phyloP scores from a whole-genome alignment of 2,797 vertebrate species.

The Garrulus glandarius region DNA sequence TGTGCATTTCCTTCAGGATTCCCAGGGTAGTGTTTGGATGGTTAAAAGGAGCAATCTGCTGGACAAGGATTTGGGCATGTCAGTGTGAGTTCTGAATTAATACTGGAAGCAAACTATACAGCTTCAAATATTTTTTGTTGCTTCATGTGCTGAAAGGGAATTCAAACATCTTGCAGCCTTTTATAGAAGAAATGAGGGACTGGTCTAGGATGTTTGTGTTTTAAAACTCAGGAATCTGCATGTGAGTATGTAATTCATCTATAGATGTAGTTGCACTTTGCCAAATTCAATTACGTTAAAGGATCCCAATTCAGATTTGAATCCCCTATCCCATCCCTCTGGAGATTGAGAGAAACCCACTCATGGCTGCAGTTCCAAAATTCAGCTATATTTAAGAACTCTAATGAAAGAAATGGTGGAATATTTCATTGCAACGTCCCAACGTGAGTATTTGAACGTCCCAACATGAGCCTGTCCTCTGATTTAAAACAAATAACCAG shows the following conservation, averaged over 20 bases:
- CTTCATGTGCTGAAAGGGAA: background rate
- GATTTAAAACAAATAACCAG: background rate
- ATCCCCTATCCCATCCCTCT: background rate
- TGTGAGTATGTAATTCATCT: background rate
- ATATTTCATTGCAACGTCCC: background rate
- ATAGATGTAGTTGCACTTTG: background rate
- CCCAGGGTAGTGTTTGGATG: background rate
- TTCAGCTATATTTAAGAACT: background rate
- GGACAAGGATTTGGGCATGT: background rate
- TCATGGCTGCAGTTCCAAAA: background rate
- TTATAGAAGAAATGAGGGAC: background rate
- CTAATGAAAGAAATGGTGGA: background rate
- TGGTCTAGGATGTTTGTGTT: background rate
- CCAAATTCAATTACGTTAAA: background rate
- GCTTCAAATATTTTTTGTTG: background rate
- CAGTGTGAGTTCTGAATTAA: background rate
- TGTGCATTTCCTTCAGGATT: background rate
- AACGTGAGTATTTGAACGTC: rapidly evolving
- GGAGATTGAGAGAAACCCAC: background rate
- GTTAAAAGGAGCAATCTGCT: background rate
- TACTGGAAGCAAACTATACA: background rate
- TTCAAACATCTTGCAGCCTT: background rate
- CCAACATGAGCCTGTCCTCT: background rate
- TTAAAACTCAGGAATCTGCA: background rate
- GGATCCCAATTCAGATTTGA: background rate